Evolutionary conservation across 2,113 vertebrate genomes (phyloP), one percentile per base, ranked within the genome.

Genomic region (Nanorana parkeri): DNA sequence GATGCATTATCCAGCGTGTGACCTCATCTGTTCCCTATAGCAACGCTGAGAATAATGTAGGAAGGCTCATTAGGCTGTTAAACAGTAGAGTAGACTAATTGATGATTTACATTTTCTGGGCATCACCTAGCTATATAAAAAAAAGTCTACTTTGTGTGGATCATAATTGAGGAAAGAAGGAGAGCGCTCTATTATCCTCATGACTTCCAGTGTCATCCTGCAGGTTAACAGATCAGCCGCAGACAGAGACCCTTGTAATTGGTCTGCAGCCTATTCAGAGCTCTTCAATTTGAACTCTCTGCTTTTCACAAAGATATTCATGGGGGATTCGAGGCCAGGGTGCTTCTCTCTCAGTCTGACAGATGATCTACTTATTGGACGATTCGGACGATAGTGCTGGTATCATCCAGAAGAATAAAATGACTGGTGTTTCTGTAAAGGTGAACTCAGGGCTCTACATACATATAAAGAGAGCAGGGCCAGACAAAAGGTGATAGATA

Each of bases 21-120:
- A 82, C 72, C 85, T 81, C 76, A 81, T 85, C 78, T 69, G 83
- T 89, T 88, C 86, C 89, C 88, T 85, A 87, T 86, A 88, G 90
- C 88, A 88, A 89, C 86, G 86, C 85, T 73, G 86, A 85, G 86
- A 89, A 87, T 89, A 86, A 47, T 47, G 41, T 15, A 85, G 77
- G 88, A 85, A 84, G 47, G 61, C 85, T 87, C 88, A 84, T 87
- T 87, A 91, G 87, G 84, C 79, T 0, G 0, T 68, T 87, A 78
- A 86, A 85, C 87, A 63, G 63, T 86, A 86, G 87, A 90, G 66
- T 29, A 74, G 63, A 68, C 86, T 90, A 89, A 91, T 91, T 90
- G 90, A 87, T 85, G 81, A 91, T 90, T 92, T 89, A 89, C 89
- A 90, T 89, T 85, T 89, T 87, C 85, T 87, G 84, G 76, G 85